A percentile compares a stretch with the other conserved stretches of the same genome.
Evolutionary conservation across 2,797 vertebrate genomes (phyloP).

Genomic region (Antennarius maculatus): DNA sequence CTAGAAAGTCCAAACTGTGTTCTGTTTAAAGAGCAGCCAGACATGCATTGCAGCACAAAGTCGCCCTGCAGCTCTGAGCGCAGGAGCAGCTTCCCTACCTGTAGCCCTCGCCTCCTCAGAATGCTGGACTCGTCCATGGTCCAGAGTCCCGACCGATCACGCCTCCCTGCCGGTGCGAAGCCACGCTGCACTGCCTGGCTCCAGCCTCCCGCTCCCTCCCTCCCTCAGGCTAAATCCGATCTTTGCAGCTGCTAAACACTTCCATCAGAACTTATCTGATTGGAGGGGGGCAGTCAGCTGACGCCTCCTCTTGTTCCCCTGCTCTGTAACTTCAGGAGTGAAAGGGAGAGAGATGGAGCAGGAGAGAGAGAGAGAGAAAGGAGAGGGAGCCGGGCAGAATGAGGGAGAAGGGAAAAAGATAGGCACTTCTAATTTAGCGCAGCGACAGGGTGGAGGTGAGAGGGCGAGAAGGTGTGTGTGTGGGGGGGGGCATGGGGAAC

Average conservation of each 20-base stretch:
- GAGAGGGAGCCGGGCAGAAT: constrained; percentile 1
- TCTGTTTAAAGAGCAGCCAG: constrained; percentile 18
- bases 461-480: constrained; percentile 12
- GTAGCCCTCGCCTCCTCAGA: constrained; percentile 91
- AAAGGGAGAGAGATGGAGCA: constrained; percentile 27
- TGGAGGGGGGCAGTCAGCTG: constrained; percentile 92
- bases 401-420: constrained; percentile 8
- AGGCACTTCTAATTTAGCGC: constrained; percentile 70
- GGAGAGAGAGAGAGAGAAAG: neutral
- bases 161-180: constrained; percentile 80
- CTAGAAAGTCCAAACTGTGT: constrained; percentile 61
- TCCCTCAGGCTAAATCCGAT: constrained; percentile 86
- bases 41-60: constrained; percentile 19
- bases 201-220: constrained; percentile 55
- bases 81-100: constrained; percentile 83
- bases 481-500: constrained; percentile 12
- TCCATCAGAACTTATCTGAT: constrained; percentile 94
- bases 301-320: constrained; percentile 84
- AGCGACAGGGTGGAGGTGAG: constrained; percentile 40
- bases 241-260: constrained; percentile 91
- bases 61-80: constrained; percentile 17
- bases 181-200: constrained; percentile 82
- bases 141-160: constrained; percentile 64
- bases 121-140: constrained; percentile 94
- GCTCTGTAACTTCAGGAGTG: constrained; percentile 88